Evolutionary conservation across 2,797 vertebrate genomes (phyloP), one percentile per base, ranked within the genome.

Genomic region (Ciconia nigra): DNA sequence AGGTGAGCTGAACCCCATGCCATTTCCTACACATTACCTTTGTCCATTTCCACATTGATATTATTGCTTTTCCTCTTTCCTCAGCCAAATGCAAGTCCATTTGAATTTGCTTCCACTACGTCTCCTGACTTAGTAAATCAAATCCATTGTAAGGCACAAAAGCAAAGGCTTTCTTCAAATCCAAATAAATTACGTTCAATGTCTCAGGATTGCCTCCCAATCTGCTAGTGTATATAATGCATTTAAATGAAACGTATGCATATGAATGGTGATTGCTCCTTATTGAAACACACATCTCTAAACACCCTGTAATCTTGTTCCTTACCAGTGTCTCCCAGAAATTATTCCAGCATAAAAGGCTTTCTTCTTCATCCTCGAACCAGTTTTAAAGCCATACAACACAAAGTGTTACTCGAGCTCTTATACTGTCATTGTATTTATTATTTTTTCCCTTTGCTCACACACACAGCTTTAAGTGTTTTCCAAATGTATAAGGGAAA

Each of bases 251-350:
- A 96, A 97, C 63, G 96, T 93, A 97, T 97, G 96, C 96, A 97
- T 96, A 97, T 97, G 96, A 97, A 97, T 97, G 95, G 96, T 97
- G 96, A 97, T 97, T 97, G 96, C 96, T 96, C 90, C 92, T 97
- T 95, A 76, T 97, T 97, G 93, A 97, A 95, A 92, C 12, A 2
- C 90, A 96, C 90, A 70, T 96, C 95, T 89, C 96, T 95, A 93
- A 90, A 70, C 95, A 97, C 96, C 96, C 96, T 97, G 93, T 96
- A 97, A 97, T 97, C 96, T 97, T 96, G 95, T 52, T 95, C 88
- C 89, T 96, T 93, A 93, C 51, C 86, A 94, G 83, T 92, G 95
- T 97, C 93, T 97, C 95, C 95, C 93, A 94, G 93, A 96, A 94
- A 96, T 97, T 93, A 94, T 95, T 89, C 93, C 83, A 82, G 58